Evolutionary conservation across 2,797 vertebrate genomes (phyloP), one percentile per base, ranked within the genome.

Genomic region (Ceyx erithaca): DNA sequence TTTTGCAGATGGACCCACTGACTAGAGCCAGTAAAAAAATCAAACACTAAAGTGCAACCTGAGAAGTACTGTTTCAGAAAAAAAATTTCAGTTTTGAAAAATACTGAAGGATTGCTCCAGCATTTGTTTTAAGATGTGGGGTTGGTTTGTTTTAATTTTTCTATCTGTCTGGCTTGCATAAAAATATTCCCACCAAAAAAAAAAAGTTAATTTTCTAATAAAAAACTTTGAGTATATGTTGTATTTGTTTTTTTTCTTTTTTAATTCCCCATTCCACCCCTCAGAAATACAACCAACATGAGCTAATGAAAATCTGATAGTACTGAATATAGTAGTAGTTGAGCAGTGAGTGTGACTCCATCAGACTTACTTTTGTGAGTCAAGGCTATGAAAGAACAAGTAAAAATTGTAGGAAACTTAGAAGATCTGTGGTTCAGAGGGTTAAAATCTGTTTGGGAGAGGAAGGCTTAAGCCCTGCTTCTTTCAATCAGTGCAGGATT

Each of bases 1-100:
- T 92, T 92, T 87, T 90, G 57, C 73, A 90, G 78, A 86, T 76
- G 55, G 67, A 49, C 78, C 57, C 83, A 49, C 62, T 89, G 87
- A 85, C 55, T 85, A 70, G 18, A 83, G 51, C 5, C 35, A 83
- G 41, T 40, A 63, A 91, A 91, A 91, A 93, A 95, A 91, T 23
- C 9, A 51, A 67, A 82, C 22, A 61, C 77, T 73, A 77, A 87
- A 87, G 87, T 84, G 70, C 35, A 83, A 84, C 70, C 68, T 69
- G 55, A 63, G 59, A 91, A 87, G 17, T 66, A 49, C 25, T 62
- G 33, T 69, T 72, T 83, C 57, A 81, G 31, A 77, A 75, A 78
- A 75, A 78, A 89, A 41, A 1, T 25, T 62, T 8, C 18, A 71
- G 43, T 85, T 92, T 92, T 59, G 54, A 80, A 72, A 67, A 77